Evolutionary conservation across 2,113 vertebrate species (phyloP).

Genomic region (Nibea coibor): DNA sequence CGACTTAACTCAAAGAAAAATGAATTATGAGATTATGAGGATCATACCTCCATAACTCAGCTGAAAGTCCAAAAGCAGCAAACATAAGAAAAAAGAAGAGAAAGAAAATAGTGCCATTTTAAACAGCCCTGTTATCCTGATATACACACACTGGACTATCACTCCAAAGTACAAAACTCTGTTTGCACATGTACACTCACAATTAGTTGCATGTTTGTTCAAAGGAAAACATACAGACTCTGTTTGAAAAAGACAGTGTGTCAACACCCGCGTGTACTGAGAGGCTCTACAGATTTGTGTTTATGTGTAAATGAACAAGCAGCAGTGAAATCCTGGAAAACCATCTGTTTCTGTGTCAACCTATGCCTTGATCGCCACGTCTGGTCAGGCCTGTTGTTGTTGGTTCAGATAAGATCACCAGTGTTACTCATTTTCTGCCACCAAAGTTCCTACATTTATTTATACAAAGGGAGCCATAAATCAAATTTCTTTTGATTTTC

Average conservation of each 20-base stretch:
- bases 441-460: neutral
- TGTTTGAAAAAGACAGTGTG: neutral
- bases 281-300: neutral
- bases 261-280: neutral
- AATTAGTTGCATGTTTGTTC: slow-evolving; percentile 35
- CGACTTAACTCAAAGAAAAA: neutral
- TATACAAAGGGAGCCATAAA: neutral
- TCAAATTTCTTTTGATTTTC: neutral
- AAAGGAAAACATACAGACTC: neutral
- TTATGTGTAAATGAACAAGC: neutral
- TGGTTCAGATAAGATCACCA: neutral
- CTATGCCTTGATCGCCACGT: too few species aligned
- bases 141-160: slow-evolving; percentile 4
- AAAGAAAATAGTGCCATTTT: slow-evolving; percentile 63
- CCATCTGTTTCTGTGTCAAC: neutral
- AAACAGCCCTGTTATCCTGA: slow-evolving; percentile 14
- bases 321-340: neutral
- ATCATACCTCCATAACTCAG: slow-evolving; percentile 66
- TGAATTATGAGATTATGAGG: neutral
- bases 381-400: neutral
- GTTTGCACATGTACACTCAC: slow-evolving; percentile 63
- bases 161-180: slow-evolving; percentile 80
- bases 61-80: slow-evolving; percentile 49
- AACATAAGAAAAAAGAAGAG: slow-evolving; percentile 29
- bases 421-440: neutral